Conservation (phyloP, 2,113 vertebrate genomes). For the Pristiophorus japonicus region DNA sequence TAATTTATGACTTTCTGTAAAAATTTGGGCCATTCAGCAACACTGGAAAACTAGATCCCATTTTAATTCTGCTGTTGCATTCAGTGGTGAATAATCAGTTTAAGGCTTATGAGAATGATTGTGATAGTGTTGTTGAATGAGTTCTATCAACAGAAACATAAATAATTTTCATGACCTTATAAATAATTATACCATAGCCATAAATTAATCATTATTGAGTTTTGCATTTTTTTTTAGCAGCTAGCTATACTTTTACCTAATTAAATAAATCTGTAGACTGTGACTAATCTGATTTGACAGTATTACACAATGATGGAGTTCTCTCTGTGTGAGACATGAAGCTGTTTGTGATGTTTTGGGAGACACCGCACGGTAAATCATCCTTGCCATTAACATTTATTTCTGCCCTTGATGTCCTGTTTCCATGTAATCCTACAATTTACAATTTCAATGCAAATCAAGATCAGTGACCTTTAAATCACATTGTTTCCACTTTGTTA, state of each 20-base stretch:
- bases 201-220: conserved; percentile 20
- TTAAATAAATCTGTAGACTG: not conserved
- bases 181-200: not conserved
- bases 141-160: not conserved
- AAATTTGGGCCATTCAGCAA: not conserved
- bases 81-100: not conserved
- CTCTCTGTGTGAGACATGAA: not conserved
- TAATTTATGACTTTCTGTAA: not conserved
- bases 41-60: not conserved
- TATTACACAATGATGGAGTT: not conserved
- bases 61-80: not conserved
- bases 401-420: not conserved
- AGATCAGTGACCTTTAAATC: not conserved
- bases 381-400: not conserved
- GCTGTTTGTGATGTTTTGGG: not conserved
- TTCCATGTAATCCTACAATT: not conserved
- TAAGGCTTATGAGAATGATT: not conserved
- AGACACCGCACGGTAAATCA: not conserved
- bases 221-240: not conserved
- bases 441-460: not conserved
- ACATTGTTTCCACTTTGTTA: not conserved
- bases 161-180: not conserved
- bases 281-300: not conserved
- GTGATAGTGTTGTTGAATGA: no score
- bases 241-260: not conserved